phyloP scores from a whole-genome alignment of 2,797 vertebrate species.

The Huso huso region DNA sequence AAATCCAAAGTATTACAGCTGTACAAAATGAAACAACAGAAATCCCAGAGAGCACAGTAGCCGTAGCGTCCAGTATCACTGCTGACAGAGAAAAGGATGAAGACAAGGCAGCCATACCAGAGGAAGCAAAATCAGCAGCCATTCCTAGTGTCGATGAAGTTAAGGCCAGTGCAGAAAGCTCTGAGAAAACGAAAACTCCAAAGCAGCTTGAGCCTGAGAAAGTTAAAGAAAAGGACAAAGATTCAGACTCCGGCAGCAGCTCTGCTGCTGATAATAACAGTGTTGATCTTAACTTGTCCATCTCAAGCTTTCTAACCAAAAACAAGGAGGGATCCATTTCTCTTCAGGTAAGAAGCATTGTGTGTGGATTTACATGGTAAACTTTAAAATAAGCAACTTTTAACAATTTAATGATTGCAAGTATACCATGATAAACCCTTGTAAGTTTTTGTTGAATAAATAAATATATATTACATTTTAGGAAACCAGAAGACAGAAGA shows the following conservation, averaged over 20 bases:
- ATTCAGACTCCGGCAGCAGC: conserved; percentile 73
- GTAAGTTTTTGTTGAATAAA: too few species aligned
- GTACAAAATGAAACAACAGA: conserved; percentile 20
- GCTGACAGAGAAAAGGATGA: conserved; percentile 34
- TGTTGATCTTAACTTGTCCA: conserved; percentile 86
- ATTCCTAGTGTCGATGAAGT: conserved; percentile 28
- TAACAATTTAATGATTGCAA: background rate
- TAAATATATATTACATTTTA: conserved; percentile 28
- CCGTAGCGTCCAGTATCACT: too few species aligned
- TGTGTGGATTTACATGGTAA: background rate
- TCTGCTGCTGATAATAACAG: conserved; percentile 77
- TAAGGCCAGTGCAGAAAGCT: conserved; percentile 20
- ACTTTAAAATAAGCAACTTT: background rate
- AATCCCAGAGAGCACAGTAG: too few species aligned
- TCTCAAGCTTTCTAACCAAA: conserved; percentile 90
- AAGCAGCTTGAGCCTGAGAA: conserved; percentile 53
- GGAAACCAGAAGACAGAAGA: conserved; percentile 89
- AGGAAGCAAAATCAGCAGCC: conserved; percentile 17
- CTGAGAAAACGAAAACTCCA: conserved; percentile 39
- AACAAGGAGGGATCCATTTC: conserved; percentile 85
- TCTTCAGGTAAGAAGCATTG: conserved; percentile 63
- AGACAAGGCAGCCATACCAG: conserved; percentile 15
- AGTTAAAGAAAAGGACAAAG: conserved; percentile 67
- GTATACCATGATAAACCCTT: background rate
- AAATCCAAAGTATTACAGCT: conserved; percentile 29